Percentiles rank a stretch among this genome's conserved stretches.
Evolutionary conservation across 2,113 vertebrate genomes (phyloP).

Genomic region (Sinocyclocheilus maitianheensis): DNA sequence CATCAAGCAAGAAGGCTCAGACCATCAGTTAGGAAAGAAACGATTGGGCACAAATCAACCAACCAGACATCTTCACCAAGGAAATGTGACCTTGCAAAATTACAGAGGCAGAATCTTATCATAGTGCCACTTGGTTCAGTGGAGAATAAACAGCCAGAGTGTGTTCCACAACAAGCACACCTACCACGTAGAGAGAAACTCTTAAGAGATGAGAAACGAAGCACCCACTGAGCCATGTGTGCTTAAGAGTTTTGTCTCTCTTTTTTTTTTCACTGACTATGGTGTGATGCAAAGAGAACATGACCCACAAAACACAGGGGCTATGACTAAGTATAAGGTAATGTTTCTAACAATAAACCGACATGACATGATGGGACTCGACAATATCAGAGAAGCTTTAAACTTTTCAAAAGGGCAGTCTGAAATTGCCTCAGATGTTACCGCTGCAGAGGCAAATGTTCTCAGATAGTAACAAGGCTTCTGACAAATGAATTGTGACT

Average conservation of each 20-base stretch:
- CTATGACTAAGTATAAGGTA: slow-evolving; percentile 42
- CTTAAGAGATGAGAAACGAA: slow-evolving; percentile 18
- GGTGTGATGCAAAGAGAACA: slow-evolving; percentile 7
- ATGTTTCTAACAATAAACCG: slow-evolving; percentile 30
- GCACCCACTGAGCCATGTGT: slow-evolving; percentile 34
- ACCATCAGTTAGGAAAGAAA: slow-evolving; percentile 48
- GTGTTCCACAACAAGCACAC: slow-evolving; percentile 13
- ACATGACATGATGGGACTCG: slow-evolving; percentile 25
- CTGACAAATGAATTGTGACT: background rate
- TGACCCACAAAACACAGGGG: slow-evolving; percentile 40
- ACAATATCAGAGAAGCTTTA: slow-evolving; percentile 27
- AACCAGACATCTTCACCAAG: slow-evolving; percentile 40
- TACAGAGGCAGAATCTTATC: slow-evolving; percentile 47
- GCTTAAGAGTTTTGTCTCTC: slow-evolving; percentile 9
- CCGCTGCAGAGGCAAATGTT: background rate
- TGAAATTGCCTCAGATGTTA: slow-evolving; percentile 12
- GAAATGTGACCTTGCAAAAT: slow-evolving; percentile 52
- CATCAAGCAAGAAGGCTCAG: slow-evolving; percentile 47
- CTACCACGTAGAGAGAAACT: slow-evolving; percentile 11
- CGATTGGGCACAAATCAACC: slow-evolving; percentile 51
- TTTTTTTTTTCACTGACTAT: background rate
- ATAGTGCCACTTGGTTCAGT: slow-evolving; percentile 40
- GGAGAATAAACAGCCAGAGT: slow-evolving; percentile 47
- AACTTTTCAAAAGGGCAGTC: slow-evolving; percentile 15
- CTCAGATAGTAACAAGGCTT: background rate